Evolutionary conservation across 2,888 invertebrate species (phyloP).

Genomic region (Drosophila percnosoma): DNA sequence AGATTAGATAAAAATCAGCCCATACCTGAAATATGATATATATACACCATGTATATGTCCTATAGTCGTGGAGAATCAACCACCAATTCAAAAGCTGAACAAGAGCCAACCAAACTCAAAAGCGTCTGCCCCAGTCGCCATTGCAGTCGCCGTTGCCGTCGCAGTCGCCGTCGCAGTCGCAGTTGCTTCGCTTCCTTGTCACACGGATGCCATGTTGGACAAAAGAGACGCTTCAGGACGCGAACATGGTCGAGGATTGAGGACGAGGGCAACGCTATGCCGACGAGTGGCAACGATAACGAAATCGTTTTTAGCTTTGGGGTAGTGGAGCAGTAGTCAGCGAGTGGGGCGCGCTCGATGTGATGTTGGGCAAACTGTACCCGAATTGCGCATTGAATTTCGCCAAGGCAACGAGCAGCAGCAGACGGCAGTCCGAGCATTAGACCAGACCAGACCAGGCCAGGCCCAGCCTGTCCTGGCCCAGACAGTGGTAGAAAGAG

Average conservation of each 20-base stretch:
- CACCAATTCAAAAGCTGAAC: constrained; percentile 5
- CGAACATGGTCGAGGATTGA: constrained; percentile 6
- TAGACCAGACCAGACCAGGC: constrained; percentile 31
- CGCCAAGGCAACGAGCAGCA: constrained; percentile 32
- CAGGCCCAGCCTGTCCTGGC: constrained; percentile 4
- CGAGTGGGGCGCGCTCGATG: constrained; percentile 22
- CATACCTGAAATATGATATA: background rate
- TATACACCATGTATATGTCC: constrained; percentile 1
- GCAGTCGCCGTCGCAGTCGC: constrained; percentile 9
- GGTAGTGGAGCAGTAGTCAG: constrained; percentile 64
- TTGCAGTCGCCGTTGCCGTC: constrained; percentile 20
- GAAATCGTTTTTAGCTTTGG: constrained; percentile 58
- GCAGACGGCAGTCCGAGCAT: constrained; percentile 22
- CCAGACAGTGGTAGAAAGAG: constrained; percentile 84
- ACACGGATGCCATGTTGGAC: constrained; percentile 33
- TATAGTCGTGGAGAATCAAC: constrained; percentile 9
- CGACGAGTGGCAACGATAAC: constrained; percentile 55
- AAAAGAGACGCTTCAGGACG: constrained; percentile 4
- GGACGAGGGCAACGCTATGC: constrained; percentile 1
- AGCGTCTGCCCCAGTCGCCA: constrained; percentile 24
- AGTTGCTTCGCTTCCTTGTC: constrained; percentile 37
- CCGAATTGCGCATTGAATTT: constrained; percentile 63
- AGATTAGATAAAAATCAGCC: background rate
- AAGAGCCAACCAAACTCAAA: constrained; percentile 12
- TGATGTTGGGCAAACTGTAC: constrained; percentile 77